phyloP scores from a whole-genome alignment of 2,113 vertebrate genomes.

The Anoura caudifer region DNA sequence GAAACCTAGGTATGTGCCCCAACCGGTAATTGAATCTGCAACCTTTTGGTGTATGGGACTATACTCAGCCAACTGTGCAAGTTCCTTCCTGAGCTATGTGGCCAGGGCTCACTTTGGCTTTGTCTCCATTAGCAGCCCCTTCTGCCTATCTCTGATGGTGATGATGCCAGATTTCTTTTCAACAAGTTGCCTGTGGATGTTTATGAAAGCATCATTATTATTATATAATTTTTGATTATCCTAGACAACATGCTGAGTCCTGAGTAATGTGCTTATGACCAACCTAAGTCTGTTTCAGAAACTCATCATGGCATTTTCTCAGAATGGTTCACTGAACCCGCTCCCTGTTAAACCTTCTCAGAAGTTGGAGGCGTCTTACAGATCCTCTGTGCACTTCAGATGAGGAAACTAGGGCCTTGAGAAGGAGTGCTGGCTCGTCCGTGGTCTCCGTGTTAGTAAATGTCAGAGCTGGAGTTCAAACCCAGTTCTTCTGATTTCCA shows the following conservation, averaged over 20 bases:
- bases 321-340: background rate
- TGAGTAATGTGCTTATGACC: background rate
- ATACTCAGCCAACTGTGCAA: too few relatives aligned
- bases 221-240: background rate
- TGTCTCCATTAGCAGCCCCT: background rate
- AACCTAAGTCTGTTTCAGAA: background rate
- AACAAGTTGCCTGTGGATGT: background rate
- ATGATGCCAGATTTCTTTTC: background rate
- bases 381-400: background rate
- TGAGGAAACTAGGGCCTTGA: rapidly evolving
- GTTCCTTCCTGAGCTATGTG: too few relatives aligned
- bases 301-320: background rate
- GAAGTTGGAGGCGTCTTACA: background rate
- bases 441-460: background rate
- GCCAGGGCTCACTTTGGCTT: background rate
- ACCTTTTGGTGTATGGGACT: too few relatives aligned
- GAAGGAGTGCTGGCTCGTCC: background rate
- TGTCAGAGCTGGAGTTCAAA: background rate
- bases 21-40: too few relatives aligned
- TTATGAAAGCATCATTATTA: background rate
- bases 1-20: too few relatives aligned
- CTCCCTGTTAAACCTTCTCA: background rate
- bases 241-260: background rate
- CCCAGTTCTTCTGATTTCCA: background rate
- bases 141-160: background rate